Evolutionary conservation across 2,113 vertebrate genomes (phyloP), one percentile per base, ranked within the genome.

Genomic region (Panthera leo): DNA sequence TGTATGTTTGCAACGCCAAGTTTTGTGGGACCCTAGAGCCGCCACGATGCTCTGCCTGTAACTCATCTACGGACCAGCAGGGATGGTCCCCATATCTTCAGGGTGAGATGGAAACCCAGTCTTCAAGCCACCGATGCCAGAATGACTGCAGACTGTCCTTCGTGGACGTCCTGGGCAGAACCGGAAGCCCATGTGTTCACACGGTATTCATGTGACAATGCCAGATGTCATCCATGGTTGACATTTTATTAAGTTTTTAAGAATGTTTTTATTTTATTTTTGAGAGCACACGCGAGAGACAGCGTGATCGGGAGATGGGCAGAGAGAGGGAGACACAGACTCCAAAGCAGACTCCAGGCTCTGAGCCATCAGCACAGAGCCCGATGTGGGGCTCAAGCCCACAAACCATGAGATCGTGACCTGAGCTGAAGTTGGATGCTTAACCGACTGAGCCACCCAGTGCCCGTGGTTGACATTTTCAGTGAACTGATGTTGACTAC

Each of bases 121-220:
- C 3, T 39, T 55, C 13, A 53, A 2, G 7, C 2, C 5, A 4
- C 25, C 0, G 5, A 2, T 7, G 14, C 13, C 21, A 3, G 0
- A 18, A 1, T 9, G 45, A 10, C 25, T 16, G 42, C 12, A 11
- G 63, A 2, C 7, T 16, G 1, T 23, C 18, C 34, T 25, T 8
- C 0, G 1, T 0, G 11, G n/a, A 10, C 5, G n/a, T 25, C 23
- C 87, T 42, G 45, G 27, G 79, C n/a, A 73, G 48, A 18, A 3
- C n/a, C 1, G 19, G 8, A 0, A 25, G 21, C 7, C 7, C 3
- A 5, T 0, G 21, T 2, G 42, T 5, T 5, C 4, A 2, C 45
- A 2, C 13, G 63, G 23, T 8, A 2, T 2, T 8, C 1, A 5
- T 1, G 9, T 7, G 12, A 11, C 18, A 0, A 1, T 1, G 0